Conservation (phyloP, 2,113 vertebrate genomes). For the Solea solea region DNA sequence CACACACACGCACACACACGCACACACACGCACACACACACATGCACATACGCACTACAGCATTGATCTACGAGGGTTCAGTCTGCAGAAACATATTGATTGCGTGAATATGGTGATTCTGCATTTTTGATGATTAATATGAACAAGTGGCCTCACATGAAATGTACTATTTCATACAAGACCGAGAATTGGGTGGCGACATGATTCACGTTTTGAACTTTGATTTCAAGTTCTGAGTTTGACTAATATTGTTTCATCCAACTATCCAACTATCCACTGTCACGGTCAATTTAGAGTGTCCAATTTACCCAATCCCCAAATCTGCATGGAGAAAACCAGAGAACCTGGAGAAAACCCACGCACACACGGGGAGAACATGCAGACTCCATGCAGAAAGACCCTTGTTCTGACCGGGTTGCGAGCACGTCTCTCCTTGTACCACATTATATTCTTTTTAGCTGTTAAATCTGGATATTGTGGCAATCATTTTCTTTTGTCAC, state of each 20-base stretch:
- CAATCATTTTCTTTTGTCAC: background rate
- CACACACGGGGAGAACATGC: too few species aligned
- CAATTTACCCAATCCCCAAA: too few species aligned
- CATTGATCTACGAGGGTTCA: constrained; percentile 69
- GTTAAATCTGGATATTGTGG: too few species aligned
- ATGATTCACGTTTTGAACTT: background rate
- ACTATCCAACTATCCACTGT: too few species aligned
- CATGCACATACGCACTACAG: constrained; percentile 14
- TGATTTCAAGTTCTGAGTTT: background rate
- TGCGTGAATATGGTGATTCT: constrained; percentile 48
- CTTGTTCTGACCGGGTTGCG: too few species aligned
- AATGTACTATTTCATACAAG: constrained; percentile 12
- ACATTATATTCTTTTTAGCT: too few species aligned
- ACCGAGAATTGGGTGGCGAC: background rate
- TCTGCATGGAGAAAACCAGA: too few species aligned
- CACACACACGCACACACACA: constrained; percentile 5
- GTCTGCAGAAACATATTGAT: constrained; percentile 57
- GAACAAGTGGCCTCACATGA: constrained; percentile 23
- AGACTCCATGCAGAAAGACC: too few species aligned
- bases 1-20: background rate
- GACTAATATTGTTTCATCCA: background rate
- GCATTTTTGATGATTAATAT: constrained; percentile 62
- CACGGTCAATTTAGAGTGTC: too few species aligned
- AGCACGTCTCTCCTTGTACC: too few species aligned
- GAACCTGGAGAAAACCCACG: too few species aligned